A percentile compares a stretch with the other conserved stretches of the same genome.
phyloP scores from a whole-genome alignment of 2,113 vertebrate genomes.

The Hystrix cristata region DNA sequence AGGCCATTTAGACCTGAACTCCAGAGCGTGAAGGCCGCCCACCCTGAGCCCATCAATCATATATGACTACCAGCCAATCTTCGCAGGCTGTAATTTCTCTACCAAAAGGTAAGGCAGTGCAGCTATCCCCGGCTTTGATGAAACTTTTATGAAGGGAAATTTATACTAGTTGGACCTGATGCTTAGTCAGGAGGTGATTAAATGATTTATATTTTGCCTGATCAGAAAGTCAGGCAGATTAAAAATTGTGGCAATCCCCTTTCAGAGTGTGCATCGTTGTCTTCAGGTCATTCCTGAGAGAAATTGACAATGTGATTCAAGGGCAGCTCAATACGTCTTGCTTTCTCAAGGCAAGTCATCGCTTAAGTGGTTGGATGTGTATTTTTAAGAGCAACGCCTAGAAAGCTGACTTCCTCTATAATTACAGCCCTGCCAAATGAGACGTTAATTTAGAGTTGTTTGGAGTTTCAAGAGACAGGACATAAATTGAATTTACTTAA shows the following conservation, averaged over 20 bases:
- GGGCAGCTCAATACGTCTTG: slow-evolving; percentile 8
- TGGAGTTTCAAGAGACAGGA: slow-evolving; percentile 33
- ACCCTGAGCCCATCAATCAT: background rate
- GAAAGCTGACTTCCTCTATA: slow-evolving; percentile 32
- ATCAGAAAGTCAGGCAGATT: slow-evolving; percentile 65
- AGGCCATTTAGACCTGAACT: slow-evolving; percentile 63
- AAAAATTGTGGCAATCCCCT: slow-evolving; percentile 59
- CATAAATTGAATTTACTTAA: slow-evolving; percentile 72
- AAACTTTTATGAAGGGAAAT: slow-evolving; percentile 79
- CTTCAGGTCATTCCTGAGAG: slow-evolving; percentile 49
- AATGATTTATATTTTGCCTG: slow-evolving; percentile 74
- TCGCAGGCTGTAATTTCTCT: slow-evolving; percentile 69
- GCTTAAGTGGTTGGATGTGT: slow-evolving; percentile 17
- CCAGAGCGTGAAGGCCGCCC: slow-evolving; percentile 47
- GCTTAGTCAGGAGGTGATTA: slow-evolving; percentile 66
- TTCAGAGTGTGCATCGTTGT: background rate
- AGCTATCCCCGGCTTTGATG: slow-evolving; percentile 71
- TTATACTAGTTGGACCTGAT: slow-evolving; percentile 67
- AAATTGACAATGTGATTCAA: slow-evolving; percentile 65
- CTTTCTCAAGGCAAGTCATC: slow-evolving; percentile 64
- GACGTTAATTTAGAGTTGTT: slow-evolving; percentile 73
- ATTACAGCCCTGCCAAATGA: slow-evolving; percentile 60
- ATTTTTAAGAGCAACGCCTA: slow-evolving; percentile 45
- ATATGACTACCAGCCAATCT: slow-evolving; percentile 60
- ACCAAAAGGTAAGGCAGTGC: slow-evolving; percentile 56